phyloP scores from a whole-genome alignment of 2,888 invertebrate species.

The Torymus texanus region DNA sequence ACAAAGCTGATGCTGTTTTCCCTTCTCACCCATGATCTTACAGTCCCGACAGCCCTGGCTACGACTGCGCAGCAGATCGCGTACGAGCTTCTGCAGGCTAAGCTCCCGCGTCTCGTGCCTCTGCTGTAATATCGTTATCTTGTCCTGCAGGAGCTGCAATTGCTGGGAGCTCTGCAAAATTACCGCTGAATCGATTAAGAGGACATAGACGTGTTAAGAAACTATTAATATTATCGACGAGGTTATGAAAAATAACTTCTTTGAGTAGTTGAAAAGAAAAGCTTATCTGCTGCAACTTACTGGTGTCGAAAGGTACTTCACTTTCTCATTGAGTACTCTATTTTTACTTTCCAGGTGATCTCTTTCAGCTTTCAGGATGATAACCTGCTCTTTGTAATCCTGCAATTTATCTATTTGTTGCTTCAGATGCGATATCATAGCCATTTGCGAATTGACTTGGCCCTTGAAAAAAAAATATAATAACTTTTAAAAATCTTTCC shows the following conservation, averaged over 20 bases:
- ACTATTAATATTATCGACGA: too few relatives aligned
- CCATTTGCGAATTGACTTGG: conserved; percentile 82
- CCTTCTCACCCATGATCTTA: conserved; percentile 63
- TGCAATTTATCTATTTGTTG: conserved; percentile 78
- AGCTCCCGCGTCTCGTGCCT: conserved; percentile 72
- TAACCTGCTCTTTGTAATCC: conserved; percentile 80
- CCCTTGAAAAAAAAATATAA: conserved; percentile 64
- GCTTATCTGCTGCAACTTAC: conserved; percentile 57
- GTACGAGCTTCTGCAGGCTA: conserved; percentile 70
- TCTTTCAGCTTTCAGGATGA: conserved; percentile 77
- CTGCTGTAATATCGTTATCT: conserved; percentile 71
- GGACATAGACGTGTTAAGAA: too few relatives aligned
- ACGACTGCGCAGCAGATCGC: conserved; percentile 69
- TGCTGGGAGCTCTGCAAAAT: conserved; percentile 69
- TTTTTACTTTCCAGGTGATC: conserved; percentile 77
- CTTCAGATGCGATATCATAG: conserved; percentile 73
- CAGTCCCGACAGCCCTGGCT: conserved; percentile 70
- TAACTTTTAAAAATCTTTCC: background rate
- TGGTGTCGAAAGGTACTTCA: conserved; percentile 71
- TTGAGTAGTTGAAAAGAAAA: too few relatives aligned
- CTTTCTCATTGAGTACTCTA: conserved; percentile 70
- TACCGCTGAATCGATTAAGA: conserved; percentile 13
- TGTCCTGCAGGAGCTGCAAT: conserved; percentile 70
- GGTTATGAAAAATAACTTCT: too few relatives aligned
- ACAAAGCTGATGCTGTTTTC: conserved; percentile 68